Base-by-base conservation (phyloP, 1,140 invertebrate genomes). In the Bombus breviceps region DNA sequence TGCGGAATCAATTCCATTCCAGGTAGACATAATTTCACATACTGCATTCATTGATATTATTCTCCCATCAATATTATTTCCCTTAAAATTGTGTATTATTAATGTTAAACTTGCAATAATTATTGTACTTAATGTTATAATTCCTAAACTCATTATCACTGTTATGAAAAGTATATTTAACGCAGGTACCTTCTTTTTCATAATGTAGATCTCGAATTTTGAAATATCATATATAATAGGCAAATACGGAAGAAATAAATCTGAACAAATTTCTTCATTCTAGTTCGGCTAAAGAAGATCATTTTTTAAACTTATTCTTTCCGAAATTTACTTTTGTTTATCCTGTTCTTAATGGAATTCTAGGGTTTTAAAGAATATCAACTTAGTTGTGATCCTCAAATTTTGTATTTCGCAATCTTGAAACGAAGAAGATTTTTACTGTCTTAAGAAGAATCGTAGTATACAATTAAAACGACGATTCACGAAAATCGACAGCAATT, bases 1-100 rank as follows among this genome's bases (percentile, higher is more conserved):
- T 99, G 99, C 96, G 99, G 99, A 66, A 99, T 99, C 80, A 99
- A 99, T 95, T 96, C 97, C 9, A 97, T 99, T 89, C 96, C 98
- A 95, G 98, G 98, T 99, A 96, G 94, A 92, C 15, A 32, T 62
- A 69, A 37, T 78, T 77, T 62, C 57, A 41, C 9, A 4, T 25
- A 37, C 28, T 13, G 32, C 15, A 10, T 72, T 41, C 13, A n/a
- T 41, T 18, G 1, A 59, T 64, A 41, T 62, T 77, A 41, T 12
- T 25, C 4, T 32, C 1, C 47, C 18, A 53, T 53, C 18, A 53
- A 22, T 53, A 22, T 53, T 53, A 53, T 53, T 47, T 53, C 47
- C 5, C 18, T 18, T 47, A 74, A 43, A 74, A 32, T 47, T 47
- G 6, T 3, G 28, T 13, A 47, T 39, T 39, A 37, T 32, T 39